These are phyloP conservation scores for Rhyacophila brunnea DNA, from an alignment of 1,140 invertebrate genomes.

Conservation along the genomic window DNA sequence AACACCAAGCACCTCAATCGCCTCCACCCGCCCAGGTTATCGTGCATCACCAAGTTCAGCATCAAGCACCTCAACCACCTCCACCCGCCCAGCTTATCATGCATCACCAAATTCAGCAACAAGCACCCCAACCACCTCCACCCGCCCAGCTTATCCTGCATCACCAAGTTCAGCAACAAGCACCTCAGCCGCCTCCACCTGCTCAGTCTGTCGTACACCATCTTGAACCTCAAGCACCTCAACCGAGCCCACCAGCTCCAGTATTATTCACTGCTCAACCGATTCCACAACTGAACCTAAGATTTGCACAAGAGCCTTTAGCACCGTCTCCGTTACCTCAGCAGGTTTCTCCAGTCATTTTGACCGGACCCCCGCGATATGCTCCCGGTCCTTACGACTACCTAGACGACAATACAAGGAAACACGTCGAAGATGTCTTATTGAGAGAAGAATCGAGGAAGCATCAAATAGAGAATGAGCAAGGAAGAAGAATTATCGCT, in stretches of 20 bases:
- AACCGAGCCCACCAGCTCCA: neutral
- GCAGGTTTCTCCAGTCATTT: neutral
- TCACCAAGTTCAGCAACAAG: too few relatives aligned
- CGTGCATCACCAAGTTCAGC: too few relatives aligned
- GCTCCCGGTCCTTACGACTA: neutral
- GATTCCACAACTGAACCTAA: neutral
- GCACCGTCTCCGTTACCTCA: neutral
- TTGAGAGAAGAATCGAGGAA: slow-evolving; percentile 16
- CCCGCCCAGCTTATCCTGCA: too few relatives aligned
- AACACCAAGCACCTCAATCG: too few relatives aligned
- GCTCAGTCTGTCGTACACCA: too few relatives aligned
- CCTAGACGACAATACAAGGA: slow-evolving; percentile 3
- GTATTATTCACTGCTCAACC: neutral
- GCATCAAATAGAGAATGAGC: too few relatives aligned
- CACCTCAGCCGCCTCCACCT: too few relatives aligned
- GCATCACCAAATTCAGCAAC: too few relatives aligned
- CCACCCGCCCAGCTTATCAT: too few relatives aligned
- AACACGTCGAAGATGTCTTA: slow-evolving; percentile 11
- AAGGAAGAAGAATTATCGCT: neutral
- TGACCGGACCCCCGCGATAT: neutral
- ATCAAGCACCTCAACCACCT: too few relatives aligned
- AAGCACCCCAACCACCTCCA: too few relatives aligned
- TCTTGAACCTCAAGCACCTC: neutral
- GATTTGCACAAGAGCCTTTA: neutral
- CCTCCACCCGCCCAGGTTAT: too few relatives aligned